These are phyloP conservation scores for Yoshiicerus persimilis DNA, from an alignment of 1,140 invertebrate species.

Conservation along the genomic window DNA sequence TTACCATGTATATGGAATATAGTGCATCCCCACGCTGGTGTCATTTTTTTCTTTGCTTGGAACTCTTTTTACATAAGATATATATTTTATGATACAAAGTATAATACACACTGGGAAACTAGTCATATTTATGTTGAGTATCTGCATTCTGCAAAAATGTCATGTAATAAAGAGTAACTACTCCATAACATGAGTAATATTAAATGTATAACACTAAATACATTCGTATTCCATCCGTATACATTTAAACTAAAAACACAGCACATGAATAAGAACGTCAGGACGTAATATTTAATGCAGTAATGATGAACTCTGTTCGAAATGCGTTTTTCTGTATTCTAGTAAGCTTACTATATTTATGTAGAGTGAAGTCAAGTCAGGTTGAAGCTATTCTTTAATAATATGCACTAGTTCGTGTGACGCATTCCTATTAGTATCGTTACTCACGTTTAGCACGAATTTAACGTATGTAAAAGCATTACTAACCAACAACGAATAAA, in stretches of 20 bases:
- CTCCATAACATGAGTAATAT: too few relatives aligned
- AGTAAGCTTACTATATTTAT: not conserved
- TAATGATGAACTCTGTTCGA: not conserved
- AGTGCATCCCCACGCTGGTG: not conserved
- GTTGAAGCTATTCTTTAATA: not conserved
- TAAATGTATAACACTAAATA: too few relatives aligned
- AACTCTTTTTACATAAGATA: not conserved
- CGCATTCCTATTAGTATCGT: not conserved
- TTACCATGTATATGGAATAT: not conserved
- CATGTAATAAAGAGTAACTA: not conserved
- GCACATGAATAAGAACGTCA: not conserved
- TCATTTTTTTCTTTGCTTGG: not conserved
- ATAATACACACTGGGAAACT: too few relatives aligned
- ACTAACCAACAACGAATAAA: not conserved
- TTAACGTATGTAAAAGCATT: not conserved
- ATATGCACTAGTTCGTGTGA: not conserved
- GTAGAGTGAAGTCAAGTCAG: not conserved
- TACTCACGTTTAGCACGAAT: slow-evolving; percentile 9
- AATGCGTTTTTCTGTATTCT: not conserved
- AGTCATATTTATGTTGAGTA: not conserved
- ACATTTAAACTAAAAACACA: not conserved
- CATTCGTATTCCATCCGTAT: not conserved
- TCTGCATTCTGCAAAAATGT: not conserved
- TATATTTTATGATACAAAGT: not conserved
- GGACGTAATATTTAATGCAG: not conserved